These are phyloP conservation scores for Diplodus sargus DNA, from an alignment of 2,797 vertebrate genomes.

Conservation along the genomic window DNA sequence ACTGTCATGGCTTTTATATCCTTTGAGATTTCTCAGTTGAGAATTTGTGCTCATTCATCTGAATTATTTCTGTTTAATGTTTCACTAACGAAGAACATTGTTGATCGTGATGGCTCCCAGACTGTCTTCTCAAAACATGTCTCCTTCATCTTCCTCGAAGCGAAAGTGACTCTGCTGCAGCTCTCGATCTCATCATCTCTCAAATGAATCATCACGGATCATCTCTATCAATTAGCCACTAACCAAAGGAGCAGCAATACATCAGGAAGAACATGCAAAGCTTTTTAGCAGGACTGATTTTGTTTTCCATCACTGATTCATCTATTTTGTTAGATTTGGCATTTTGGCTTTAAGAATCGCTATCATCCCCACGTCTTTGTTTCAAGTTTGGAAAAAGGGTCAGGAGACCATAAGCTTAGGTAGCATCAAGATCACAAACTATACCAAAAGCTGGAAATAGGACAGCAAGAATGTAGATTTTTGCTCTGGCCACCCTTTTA, in stretches of 20 bases:
- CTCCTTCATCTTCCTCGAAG: constrained; percentile 11
- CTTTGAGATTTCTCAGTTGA: not conserved
- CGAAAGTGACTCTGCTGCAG: constrained; percentile 2
- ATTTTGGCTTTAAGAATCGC: not conserved
- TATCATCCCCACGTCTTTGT: not conserved
- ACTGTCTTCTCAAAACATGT: not conserved
- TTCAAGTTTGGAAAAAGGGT: not conserved
- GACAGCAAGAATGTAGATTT: no score
- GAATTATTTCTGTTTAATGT: constrained; percentile 16
- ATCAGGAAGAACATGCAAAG: constrained; percentile 2
- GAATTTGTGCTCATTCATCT: constrained; percentile 1
- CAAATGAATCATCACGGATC: constrained; percentile 17
- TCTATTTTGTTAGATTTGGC: not conserved
- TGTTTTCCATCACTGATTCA: not conserved
- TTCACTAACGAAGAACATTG: constrained; percentile 7
- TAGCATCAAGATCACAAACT: not conserved
- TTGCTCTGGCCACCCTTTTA: not conserved
- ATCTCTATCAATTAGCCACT: constrained; percentile 2
- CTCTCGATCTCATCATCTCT: constrained; percentile 33
- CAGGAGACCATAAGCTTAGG: not conserved
- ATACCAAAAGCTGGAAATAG: no score
- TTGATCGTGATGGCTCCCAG: constrained; percentile 9
- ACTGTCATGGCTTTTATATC: constrained; percentile 16
- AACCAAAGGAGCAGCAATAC: not conserved
- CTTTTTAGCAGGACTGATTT: not conserved